Conservation (phyloP, 1,140 invertebrate species). For the Drosophila rufa region DNA sequence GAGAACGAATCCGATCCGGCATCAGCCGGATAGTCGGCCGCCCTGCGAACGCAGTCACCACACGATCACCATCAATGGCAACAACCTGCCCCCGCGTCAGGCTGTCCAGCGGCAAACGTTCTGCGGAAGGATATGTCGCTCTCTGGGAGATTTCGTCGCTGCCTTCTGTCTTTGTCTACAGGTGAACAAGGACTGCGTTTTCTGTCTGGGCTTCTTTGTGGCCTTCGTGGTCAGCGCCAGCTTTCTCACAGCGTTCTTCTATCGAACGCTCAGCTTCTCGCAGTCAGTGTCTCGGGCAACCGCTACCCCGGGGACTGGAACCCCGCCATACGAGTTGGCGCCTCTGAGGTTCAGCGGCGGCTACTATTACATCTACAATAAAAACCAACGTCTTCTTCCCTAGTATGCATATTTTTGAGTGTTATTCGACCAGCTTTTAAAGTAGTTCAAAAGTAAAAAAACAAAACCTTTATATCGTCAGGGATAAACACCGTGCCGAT, state of each 20-base stretch:
- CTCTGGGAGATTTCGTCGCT: slow-evolving; percentile 62
- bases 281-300: slow-evolving; percentile 11
- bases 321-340: slow-evolving; percentile 11
- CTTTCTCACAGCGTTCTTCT: slow-evolving; percentile 81
- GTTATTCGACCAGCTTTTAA: too few species aligned
- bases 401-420: slow-evolving; percentile 6
- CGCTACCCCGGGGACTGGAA: not conserved
- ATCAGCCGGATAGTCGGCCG: slow-evolving; percentile 10
- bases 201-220: slow-evolving; percentile 79
- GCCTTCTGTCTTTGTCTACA: slow-evolving; percentile 73
- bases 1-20: not conserved
- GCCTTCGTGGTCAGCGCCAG: slow-evolving; percentile 80
- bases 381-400: slow-evolving; percentile 22
- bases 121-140: slow-evolving; percentile 31
- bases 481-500: too few species aligned
- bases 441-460: too few species aligned
- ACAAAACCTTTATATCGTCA: too few species aligned
- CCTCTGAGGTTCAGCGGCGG: slow-evolving; percentile 56
- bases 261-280: slow-evolving; percentile 68
- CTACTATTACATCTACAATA: slow-evolving; percentile 67
- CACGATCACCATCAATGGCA: slow-evolving; percentile 65
- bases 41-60: slow-evolving; percentile 66
- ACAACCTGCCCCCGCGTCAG: slow-evolving; percentile 21
- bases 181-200: slow-evolving; percentile 81
- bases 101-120: not conserved